Evolutionary conservation across 1,140 invertebrate genomes (phyloP).

Genomic region (Pygmarrhopalites habei): DNA sequence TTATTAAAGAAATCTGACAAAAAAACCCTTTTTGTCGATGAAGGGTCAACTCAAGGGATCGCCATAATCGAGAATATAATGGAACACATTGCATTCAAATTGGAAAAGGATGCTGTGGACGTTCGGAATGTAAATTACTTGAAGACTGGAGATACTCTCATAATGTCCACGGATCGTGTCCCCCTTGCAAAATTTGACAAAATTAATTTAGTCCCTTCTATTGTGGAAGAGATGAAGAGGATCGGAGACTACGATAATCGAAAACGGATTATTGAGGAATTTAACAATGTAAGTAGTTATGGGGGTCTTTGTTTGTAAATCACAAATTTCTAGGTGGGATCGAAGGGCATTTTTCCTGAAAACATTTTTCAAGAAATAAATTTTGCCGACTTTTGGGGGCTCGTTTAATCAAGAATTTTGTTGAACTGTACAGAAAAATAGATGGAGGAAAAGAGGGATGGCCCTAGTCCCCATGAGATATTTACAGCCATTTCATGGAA

Average conservation of each 20-base stretch:
- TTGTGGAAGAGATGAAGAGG: conserved; percentile 50
- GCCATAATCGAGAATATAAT: conserved; percentile 64
- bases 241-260: conserved; percentile 56
- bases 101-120: conserved; percentile 62
- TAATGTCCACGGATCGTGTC: too few species aligned
- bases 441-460: conserved; percentile 69
- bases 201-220: conserved; percentile 21
- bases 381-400: too few species aligned
- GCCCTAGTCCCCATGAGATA: conserved; percentile 61
- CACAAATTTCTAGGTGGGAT: too few species aligned
- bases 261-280: conserved; percentile 49
- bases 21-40: too few species aligned
- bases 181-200: conserved; percentile 19
- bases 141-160: conserved; percentile 17
- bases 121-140: conserved; percentile 57
- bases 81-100: conserved; percentile 65
- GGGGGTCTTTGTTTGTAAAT: too few species aligned
- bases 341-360: too few species aligned
- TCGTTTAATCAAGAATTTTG: too few species aligned
- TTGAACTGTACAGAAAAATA: conserved; percentile 42
- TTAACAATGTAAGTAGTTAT: conserved; percentile 61
- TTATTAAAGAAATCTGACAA: too few species aligned
- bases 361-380: too few species aligned
- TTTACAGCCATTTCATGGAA: conserved; percentile 43
- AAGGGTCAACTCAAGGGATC: conserved; percentile 55